These are phyloP conservation scores for Pheosia gnoma DNA, from an alignment of 2,888 invertebrate genomes.

Conservation along the genomic window DNA sequence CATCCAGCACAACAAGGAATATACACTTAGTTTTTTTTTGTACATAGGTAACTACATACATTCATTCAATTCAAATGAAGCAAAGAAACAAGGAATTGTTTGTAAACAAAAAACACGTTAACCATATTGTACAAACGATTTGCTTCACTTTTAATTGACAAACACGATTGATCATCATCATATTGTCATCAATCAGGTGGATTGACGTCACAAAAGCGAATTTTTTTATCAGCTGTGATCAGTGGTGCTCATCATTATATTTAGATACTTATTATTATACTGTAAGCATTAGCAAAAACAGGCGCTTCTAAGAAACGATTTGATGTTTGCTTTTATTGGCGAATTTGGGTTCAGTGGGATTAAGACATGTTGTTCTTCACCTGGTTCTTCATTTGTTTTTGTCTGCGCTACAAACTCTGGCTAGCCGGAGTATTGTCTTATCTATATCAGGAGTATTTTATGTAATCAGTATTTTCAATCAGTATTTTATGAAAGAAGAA, in stretches of 20 bases:
- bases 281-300: neutral
- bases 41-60: no score
- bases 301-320: slow-evolving; percentile 3
- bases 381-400: neutral
- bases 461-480: no score
- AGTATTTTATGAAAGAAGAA: no score
- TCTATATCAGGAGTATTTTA: no score
- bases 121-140: neutral
- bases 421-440: no score
- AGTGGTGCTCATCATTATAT: slow-evolving; percentile 2
- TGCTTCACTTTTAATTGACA: slow-evolving; percentile 3
- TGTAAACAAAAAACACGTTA: neutral
- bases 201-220: neutral
- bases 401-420: no score
- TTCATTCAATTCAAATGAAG: neutral
- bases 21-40: no score
- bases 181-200: slow-evolving; percentile 2
- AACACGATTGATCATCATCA: neutral
- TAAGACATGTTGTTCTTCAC: neutral
- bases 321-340: neutral
- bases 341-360: neutral
- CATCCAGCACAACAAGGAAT: no score
- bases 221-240: slow-evolving; percentile 3
- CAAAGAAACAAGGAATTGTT: neutral
- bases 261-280: neutral